Base-by-base conservation (phyloP, 64 coral and sea anemone genomes). In the Anthopleura sola region DNA sequence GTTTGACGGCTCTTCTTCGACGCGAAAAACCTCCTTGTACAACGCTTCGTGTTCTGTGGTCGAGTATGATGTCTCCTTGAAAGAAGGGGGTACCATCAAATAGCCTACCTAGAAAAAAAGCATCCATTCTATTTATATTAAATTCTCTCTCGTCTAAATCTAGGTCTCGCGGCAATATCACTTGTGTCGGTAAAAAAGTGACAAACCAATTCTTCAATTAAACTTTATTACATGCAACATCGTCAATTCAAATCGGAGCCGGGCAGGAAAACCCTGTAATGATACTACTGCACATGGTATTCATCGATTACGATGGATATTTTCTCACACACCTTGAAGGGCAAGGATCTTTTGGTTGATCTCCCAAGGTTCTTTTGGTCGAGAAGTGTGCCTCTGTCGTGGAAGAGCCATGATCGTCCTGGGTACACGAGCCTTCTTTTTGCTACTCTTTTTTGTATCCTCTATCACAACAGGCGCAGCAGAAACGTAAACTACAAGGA, bases 21-120 rank as follows among this genome's bases (percentile, higher is more conserved):
- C 94, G 90, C 15, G 75, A 13, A 49, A 80, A 83, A 66, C 86
- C 75, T 82, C 86, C 81, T 57, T 77, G 93, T 69, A 97, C 82
- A 17, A 87, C 77, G 55, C 80, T 83, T 74, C 94, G 39, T 55
- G 94, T 93, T 83, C 66, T 89, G 9, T 62, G 75, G 58, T 97
- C 94, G 28, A 97, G 81, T 32, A 92, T 85, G 55, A 97, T 97
- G 49, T 97, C 94, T 51, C 94, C 94, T 86, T 97, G 83, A 51
- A 86, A 97, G 57, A 97, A 89, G 23, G 90, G 83, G 32, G 66
- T 90, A 5, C 90, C 90, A 54, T 92, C 94, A 89, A 83, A 84
- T 17, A 51, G 90, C 49, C 75, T 68, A 71, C 87, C 84, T 93
- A 60, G 50, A 87, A 44, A 81, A 53, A 46, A 81, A n/a, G n/a